Conservation (phyloP, 2,113 vertebrate species). For the Glaucidium brasilianum region DNA sequence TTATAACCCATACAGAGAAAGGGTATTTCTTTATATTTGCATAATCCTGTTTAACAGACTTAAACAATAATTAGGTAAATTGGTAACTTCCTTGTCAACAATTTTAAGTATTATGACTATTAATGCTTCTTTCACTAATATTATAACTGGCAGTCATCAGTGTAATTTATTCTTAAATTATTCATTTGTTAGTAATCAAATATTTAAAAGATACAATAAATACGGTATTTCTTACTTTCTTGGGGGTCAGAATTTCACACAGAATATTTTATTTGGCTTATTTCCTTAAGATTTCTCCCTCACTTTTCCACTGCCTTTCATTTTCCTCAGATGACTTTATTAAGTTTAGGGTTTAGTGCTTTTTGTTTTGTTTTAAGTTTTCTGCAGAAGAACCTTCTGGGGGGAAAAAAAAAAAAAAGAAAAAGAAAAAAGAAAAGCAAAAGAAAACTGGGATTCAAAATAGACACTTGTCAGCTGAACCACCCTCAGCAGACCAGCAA, state of each 20-base stretch:
- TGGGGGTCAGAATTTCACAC: neutral
- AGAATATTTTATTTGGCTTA: neutral
- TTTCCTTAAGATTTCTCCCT: neutral
- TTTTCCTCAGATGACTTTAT: neutral
- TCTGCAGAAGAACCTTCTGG: neutral
- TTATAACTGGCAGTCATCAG: neutral
- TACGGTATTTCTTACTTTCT: neutral
- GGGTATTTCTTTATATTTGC: neutral
- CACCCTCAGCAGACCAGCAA: neutral
- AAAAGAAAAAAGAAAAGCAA: neutral
- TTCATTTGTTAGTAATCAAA: neutral
- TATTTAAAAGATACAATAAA: neutral
- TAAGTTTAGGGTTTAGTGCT: neutral
- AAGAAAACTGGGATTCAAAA: neutral
- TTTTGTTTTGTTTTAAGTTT: neutral
- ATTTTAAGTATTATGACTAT: neutral
- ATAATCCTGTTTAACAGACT: neutral
- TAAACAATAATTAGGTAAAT: neutral
- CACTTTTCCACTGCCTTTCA: neutral
- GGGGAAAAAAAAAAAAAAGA: neutral
- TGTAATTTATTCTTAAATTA: neutral
- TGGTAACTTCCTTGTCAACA: neutral
- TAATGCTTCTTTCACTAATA: neutral
- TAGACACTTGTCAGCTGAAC: slow-evolving; percentile 10
- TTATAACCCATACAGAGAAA: neutral